Base-by-base conservation (phyloP, 2,113 vertebrate species). In the Motacilla alba region DNA sequence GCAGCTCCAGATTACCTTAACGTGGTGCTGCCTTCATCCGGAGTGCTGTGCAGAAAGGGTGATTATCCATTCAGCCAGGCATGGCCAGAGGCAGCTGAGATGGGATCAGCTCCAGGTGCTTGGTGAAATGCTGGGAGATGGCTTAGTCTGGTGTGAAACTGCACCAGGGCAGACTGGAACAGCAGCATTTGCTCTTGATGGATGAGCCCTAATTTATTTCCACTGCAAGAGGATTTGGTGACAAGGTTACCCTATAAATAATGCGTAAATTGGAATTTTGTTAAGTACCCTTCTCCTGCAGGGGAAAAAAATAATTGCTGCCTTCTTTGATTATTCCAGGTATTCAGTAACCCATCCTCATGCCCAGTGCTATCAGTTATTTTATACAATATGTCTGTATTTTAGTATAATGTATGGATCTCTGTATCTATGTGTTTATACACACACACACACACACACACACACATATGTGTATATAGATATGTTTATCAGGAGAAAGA, bases 161-260 rank as follows among this genome's bases (percentile, higher is more conserved):
- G 58, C 2, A 2, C 80, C 58, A 53, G 58, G 47, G 81, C 46
- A 94, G 91, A 20, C 21, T 37, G 89, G 43, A 76, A 43, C 26
- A 73, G 70, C 84, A 91, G 50, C 66, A 2, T 59, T 86, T 63
- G 56, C 64, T 94, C 60, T 2, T 83, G 89, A 91, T 58, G 63
- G 75, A 94, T 94, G 58, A 82, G n/a, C 46, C 58, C 16, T 69
- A 15, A 89, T 95, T 93, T 94, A 62, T 84, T 93, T 91, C 87
- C 2, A 5, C 70, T 58, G 63, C 14, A 60, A 89, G 87, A 93
- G 53, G 41, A 44, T 89, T 87, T 62, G 55, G 74, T 87, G 93
- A 46, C 44, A 69, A 69, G 58, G 55, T 73, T 91, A 28, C n/a
- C 46, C 62, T 79, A 76, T 79, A 87, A 89, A 87, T 93, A 66